Percentiles rank a stretch among this genome's conserved stretches.
Evolutionary conservation across 2,888 invertebrate genomes (phyloP).

Genomic region (Automeris io): DNA sequence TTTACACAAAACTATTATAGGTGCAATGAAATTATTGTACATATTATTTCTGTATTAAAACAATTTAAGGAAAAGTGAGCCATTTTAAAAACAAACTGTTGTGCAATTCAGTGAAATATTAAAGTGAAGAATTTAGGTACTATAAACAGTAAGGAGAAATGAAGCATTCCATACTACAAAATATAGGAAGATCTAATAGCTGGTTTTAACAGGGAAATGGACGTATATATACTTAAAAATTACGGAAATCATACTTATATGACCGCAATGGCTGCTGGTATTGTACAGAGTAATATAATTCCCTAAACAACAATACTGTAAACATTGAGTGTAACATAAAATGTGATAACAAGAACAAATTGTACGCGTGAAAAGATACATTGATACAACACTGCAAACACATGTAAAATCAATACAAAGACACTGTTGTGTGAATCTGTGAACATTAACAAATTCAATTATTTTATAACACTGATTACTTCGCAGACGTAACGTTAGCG

Average conservation of each 20-base stretch:
- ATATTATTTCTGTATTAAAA: conserved; percentile 37
- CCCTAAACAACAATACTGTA: conserved; percentile 37
- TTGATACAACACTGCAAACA: conserved; percentile 28
- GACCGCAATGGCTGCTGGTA: conserved; percentile 39
- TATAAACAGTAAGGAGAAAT: conserved; percentile 71
- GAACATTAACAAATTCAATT: conserved; percentile 29
- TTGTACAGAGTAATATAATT: conserved; percentile 25
- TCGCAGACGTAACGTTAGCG: conserved; percentile 38
- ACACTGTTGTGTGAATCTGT: conserved; percentile 28
- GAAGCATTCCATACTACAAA: conserved; percentile 76
- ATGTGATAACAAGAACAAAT: conserved; percentile 35
- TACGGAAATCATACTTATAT: conserved; percentile 38
- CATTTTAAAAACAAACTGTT: conserved; percentile 74
- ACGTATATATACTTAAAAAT: conserved; percentile 51
- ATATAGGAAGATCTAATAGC: conserved; percentile 68
- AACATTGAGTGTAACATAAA: conserved; percentile 43
- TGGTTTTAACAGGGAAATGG: conserved; percentile 77
- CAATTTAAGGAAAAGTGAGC: conserved; percentile 74
- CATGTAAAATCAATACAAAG: conserved; percentile 21
- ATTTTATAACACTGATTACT: conserved; percentile 44
- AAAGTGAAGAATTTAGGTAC: conserved; percentile 69
- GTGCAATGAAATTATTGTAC: conserved; percentile 54
- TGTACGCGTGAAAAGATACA: conserved; percentile 31
- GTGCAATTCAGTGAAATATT: conserved; percentile 74
- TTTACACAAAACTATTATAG: conserved; percentile 52